Conservation (phyloP, 2,113 vertebrate genomes). For the Suncus etruscus region DNA sequence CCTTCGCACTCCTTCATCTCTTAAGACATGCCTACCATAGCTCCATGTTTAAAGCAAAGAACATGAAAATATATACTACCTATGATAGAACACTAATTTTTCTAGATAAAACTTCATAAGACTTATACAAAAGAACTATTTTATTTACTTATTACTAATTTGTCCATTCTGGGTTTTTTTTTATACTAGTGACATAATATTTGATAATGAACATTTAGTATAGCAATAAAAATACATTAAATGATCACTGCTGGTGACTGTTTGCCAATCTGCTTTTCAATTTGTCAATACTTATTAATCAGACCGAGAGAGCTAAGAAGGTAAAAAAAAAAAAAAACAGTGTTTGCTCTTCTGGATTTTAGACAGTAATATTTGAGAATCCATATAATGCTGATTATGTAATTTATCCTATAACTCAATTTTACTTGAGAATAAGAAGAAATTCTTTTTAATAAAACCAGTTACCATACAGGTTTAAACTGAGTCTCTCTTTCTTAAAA, state of each 20-base stretch:
- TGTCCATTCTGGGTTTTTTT: not conserved
- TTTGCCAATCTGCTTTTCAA: not conserved
- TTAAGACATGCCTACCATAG: not conserved
- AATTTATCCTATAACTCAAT: not conserved
- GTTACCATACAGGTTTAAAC: not conserved
- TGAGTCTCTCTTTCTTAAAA: not conserved
- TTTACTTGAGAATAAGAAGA: not conserved
- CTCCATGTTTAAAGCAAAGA: not conserved
- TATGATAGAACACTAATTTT: not conserved
- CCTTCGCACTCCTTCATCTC: not conserved
- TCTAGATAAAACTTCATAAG: not conserved
- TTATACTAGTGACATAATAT: not conserved
- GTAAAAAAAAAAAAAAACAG: not conserved
- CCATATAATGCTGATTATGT: not conserved
- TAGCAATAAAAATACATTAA: not conserved
- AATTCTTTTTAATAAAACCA: not conserved
- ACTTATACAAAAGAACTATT: not conserved
- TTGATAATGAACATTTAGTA: slow-evolving; percentile 34
- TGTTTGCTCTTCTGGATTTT: not conserved
- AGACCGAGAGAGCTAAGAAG: not conserved
- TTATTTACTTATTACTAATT: not conserved
- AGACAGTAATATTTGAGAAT: not conserved
- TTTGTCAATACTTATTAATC: not conserved
- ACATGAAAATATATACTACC: not conserved
- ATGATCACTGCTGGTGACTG: not conserved